Evolutionary conservation across 2,888 invertebrate species (phyloP), one percentile per base, ranked within the genome.

Genomic region (Oxyscelio sp.): DNA sequence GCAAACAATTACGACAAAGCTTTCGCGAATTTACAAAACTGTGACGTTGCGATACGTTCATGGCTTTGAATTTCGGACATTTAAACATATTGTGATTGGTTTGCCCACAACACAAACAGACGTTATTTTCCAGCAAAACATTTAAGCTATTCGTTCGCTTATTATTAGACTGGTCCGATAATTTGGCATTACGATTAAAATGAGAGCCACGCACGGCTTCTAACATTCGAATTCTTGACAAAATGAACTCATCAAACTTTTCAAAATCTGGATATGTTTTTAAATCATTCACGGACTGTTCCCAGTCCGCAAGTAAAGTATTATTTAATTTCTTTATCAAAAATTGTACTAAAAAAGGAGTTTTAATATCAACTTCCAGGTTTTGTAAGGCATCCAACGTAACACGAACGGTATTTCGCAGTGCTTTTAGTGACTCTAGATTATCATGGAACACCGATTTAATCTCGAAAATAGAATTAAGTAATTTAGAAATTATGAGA

Each of bases 311-410:
- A 17, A 34, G 11, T 19, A 58, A 21, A 17, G 2, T 17, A 13
- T 15, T 2, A 58, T 58, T 21, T 1, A 58, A 38, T 40, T 38
- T 58, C 2, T 19, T 11, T 5, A 58, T 13, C 3, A 38, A 21
- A 13, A 58, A 2, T 13, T 58, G 19, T 13, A 58, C n/a, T n/a
- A 58, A 58, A 4, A 58, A n/a, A 15, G 58, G 58, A 56, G 3
- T 38, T 34, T 56, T 0, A 5, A 58, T 58, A 13, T 58, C 58
- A 19, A 38, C n/a, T 22, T 61, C 24, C 4, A 61, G 15, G 22
- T 22, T 61, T 24, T n/a, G 4, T n/a, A 61, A 24, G 1, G 61
- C 40, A 6, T 61, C 43, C 6, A 61, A 17, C 6, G 1, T 24
- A 15, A 61, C 43, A 11, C 24, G 13, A 3, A 61, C 0, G 0